These are phyloP conservation scores for Nudaria mundana DNA, from an alignment of 2,888 invertebrate genomes.

Conservation along the genomic window DNA sequence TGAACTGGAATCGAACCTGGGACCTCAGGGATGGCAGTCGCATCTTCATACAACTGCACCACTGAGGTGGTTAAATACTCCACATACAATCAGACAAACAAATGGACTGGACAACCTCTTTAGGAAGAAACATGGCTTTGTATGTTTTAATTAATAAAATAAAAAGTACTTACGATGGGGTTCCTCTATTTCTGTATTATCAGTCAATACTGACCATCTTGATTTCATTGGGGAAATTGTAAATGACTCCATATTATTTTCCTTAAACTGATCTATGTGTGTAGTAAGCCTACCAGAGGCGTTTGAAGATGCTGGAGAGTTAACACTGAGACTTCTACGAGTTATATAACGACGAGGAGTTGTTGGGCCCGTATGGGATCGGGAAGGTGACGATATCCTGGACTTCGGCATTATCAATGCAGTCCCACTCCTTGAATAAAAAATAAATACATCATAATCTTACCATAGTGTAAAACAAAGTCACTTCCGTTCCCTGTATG, in stretches of 20 bases:
- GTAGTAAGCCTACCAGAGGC: conserved; percentile 48
- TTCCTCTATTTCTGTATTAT: conserved; percentile 60
- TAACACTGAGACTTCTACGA: conserved; percentile 49
- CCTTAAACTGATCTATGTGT: conserved; percentile 42
- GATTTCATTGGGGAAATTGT: conserved; percentile 49
- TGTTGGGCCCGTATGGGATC: conserved; percentile 41
- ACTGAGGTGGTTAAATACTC: too few relatives aligned
- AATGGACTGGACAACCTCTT: not conserved
- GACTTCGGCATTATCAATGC: conserved; percentile 51
- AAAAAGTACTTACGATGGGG: conserved; percentile 56
- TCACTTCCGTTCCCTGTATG: too few relatives aligned
- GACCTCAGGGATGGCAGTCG: too few relatives aligned
- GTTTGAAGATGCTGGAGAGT: conserved; percentile 50
- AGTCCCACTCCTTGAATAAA: too few relatives aligned
- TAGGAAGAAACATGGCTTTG: too few relatives aligned
- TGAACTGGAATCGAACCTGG: too few relatives aligned
- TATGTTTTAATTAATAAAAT: too few relatives aligned
- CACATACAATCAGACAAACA: too few relatives aligned
- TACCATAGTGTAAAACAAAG: too few relatives aligned
- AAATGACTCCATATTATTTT: conserved; percentile 44
- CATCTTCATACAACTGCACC: too few relatives aligned
- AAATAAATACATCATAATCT: too few relatives aligned
- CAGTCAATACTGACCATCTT: conserved; percentile 53
- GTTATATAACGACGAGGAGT: conserved; percentile 44
- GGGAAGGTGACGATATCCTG: conserved; percentile 56